These are phyloP conservation scores for Xiphias gladius DNA, from an alignment of 2,113 vertebrate species.

Conservation along the genomic window DNA sequence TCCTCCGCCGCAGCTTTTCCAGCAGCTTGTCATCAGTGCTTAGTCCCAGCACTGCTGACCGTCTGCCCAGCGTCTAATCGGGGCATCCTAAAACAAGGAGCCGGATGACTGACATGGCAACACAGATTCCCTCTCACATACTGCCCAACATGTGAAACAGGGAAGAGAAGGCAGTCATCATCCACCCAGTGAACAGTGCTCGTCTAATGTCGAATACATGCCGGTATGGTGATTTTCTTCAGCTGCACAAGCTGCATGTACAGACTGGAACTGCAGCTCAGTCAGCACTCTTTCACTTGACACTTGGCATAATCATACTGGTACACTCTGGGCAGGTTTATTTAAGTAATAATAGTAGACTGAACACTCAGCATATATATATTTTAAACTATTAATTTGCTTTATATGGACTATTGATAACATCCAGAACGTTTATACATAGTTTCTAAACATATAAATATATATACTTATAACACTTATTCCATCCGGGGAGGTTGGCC, in stretches of 20 bases:
- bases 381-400: not conserved
- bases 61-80: constrained; percentile 55
- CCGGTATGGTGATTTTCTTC: constrained; percentile 51
- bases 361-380: not conserved
- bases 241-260: constrained; percentile 50
- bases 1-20: constrained; percentile 56
- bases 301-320: constrained; percentile 24
- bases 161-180: constrained; percentile 32
- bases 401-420: not conserved
- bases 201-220: constrained; percentile 28
- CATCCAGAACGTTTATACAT: not conserved
- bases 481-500: too few relatives aligned
- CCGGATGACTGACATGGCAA: constrained; percentile 68
- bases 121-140: constrained; percentile 54
- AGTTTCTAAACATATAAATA: too few relatives aligned
- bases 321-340: not conserved
- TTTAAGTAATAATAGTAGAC: constrained; percentile 15
- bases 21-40: constrained; percentile 79
- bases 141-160: constrained; percentile 48
- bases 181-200: constrained; percentile 24
- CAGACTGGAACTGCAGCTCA: constrained; percentile 56
- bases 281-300: constrained; percentile 40
- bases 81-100: constrained; percentile 64
- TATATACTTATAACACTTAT: too few relatives aligned
- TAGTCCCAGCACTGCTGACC: constrained; percentile 48